Percentiles rank a stretch among this genome's conserved stretches.
Conservation (phyloP, 2,113 vertebrate genomes). For the Mustela lutreola region DNA sequence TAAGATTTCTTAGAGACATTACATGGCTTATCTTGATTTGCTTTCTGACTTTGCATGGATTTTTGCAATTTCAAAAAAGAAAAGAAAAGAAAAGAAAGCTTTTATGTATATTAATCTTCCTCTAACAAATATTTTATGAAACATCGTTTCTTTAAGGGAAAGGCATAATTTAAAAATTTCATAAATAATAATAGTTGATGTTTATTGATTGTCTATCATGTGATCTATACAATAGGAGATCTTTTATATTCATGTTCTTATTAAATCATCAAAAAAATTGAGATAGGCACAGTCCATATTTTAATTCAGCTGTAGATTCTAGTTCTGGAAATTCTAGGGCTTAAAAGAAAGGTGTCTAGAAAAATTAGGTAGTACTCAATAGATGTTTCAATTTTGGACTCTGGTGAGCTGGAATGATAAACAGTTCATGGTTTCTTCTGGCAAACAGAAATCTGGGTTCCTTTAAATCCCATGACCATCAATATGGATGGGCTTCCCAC, state of each 20-base stretch:
- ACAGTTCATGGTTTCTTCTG: not conserved
- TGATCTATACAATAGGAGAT: not conserved
- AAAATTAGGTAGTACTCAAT: not conserved
- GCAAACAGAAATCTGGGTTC: not conserved
- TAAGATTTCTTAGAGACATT: not conserved
- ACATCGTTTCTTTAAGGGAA: not conserved
- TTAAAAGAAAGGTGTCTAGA: not conserved
- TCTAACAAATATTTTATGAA: slow-evolving; percentile 3
- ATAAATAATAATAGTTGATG: not conserved
- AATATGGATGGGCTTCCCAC: not conserved
- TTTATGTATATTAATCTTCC: not conserved
- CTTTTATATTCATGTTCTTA: not conserved
- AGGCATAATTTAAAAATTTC: not conserved
- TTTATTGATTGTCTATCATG: not conserved
- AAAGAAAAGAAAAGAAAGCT: too few relatives aligned
- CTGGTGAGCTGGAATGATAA: not conserved
- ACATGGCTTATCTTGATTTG: not conserved
- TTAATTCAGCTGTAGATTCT: not conserved
- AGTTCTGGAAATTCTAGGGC: not conserved
- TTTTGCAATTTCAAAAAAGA: not conserved
- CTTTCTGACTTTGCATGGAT: not conserved
- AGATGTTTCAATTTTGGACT: not conserved
- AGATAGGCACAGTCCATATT: not conserved
- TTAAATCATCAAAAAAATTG: not conserved
- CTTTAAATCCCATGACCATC: not conserved